A percentile compares a stretch with the other conserved stretches of the same genome.
Evolutionary conservation across 2,113 vertebrate species (phyloP).

Genomic region (Pteropus alecto): DNA sequence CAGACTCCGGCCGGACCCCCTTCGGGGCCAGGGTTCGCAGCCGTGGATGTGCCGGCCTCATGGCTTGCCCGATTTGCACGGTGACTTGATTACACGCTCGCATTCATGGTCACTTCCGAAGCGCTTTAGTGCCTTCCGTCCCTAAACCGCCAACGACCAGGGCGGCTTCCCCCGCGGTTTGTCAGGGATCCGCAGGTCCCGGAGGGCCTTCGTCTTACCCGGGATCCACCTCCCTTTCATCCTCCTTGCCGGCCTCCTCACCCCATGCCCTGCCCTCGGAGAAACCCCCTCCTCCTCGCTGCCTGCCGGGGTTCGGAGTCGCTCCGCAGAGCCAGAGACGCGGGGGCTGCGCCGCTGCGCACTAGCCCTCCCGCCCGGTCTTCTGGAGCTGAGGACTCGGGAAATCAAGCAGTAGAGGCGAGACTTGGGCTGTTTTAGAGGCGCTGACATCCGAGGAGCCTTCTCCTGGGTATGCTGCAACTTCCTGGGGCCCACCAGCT

Average conservation of each 20-base stretch:
- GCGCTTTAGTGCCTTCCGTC: constrained; percentile 83
- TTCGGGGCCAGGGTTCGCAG: constrained; percentile 55
- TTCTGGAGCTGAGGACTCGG: constrained; percentile 60
- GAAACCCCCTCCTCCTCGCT: not conserved
- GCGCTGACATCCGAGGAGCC: constrained; percentile 74
- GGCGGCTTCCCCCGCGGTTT: constrained; percentile 71
- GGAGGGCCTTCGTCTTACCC: constrained; percentile 69
- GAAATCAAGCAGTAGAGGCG: constrained; percentile 70
- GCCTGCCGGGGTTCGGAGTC: not conserved
- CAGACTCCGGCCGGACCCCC: constrained; percentile 1
- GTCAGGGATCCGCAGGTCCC: constrained; percentile 62
- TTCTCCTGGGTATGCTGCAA: constrained; percentile 70
- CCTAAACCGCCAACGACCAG: constrained; percentile 73
- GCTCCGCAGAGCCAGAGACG: not conserved
- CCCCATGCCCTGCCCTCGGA: constrained; percentile 4
- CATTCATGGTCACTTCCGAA: constrained; percentile 88
- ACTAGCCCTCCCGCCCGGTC: not conserved
- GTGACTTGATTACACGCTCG: constrained; percentile 86
- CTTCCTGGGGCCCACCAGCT: not conserved
- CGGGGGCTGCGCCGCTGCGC: constrained; percentile 42
- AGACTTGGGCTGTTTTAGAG: constrained; percentile 69
- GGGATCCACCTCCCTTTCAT: constrained; percentile 60
- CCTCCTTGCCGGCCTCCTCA: not conserved
- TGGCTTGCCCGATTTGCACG: constrained; percentile 86
- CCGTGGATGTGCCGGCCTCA: constrained; percentile 82